Percentiles rank a stretch among this genome's conserved stretches.
Conservation (phyloP, 2,888 invertebrate genomes). For the Drosophila leonis region DNA sequence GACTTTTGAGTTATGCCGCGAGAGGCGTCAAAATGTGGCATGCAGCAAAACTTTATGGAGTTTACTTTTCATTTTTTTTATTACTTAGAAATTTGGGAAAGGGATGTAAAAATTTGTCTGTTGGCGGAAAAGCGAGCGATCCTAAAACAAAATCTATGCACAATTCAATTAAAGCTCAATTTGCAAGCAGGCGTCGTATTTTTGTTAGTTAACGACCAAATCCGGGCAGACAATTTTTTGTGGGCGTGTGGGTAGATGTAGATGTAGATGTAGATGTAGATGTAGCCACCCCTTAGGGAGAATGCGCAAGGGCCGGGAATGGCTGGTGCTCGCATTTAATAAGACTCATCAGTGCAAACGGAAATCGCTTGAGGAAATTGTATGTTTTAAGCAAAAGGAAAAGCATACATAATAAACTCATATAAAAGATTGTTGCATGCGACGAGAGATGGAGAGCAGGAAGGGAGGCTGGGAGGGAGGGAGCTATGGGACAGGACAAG, state of each 20-base stretch:
- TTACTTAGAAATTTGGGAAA: not conserved
- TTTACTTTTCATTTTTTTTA: constrained; percentile 1
- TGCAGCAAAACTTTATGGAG: constrained; percentile 30
- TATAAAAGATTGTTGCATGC: constrained; percentile 81
- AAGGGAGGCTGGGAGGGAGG: not conserved
- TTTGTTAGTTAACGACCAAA: constrained; percentile 67
- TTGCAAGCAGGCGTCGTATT: constrained; percentile 72
- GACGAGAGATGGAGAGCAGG: constrained; percentile 19
- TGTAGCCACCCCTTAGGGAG: constrained; percentile 4
- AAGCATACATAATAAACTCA: constrained; percentile 79
- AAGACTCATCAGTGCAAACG: constrained; percentile 80
- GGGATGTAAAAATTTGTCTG: constrained; percentile 32
- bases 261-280: not conserved
- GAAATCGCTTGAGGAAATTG: constrained; percentile 82
- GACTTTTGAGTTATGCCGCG: constrained; percentile 63
- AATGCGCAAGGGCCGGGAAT: not conserved
- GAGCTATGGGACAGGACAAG: constrained; percentile 10
- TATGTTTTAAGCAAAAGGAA: constrained; percentile 77
- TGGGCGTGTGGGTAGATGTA: not conserved
- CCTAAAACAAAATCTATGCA: constrained; percentile 58
- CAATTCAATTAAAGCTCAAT: constrained; percentile 79
- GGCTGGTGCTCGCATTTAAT: constrained; percentile 63
- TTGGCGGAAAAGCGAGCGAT: constrained; percentile 8
- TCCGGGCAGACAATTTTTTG: constrained; percentile 30
- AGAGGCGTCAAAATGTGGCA: constrained; percentile 47